Conservation (phyloP, 2,888 invertebrate species). For the Sipha maydis region DNA sequence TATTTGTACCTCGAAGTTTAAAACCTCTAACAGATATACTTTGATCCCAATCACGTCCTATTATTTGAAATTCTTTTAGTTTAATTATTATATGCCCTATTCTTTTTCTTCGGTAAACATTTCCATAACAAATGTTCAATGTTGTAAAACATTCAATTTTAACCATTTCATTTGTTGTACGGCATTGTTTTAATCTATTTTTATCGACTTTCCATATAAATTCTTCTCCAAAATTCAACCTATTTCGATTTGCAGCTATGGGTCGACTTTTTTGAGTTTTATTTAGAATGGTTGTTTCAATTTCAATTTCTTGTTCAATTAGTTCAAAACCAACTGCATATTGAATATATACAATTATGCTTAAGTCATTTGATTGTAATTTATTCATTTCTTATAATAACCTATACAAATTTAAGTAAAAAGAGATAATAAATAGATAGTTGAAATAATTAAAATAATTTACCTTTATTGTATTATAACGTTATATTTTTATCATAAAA, state of each 20-base stretch:
- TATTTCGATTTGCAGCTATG: neutral
- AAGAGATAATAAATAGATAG: neutral
- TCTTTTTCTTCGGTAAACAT: constrained; percentile 30
- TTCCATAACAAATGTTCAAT: neutral
- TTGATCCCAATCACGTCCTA: constrained; percentile 47
- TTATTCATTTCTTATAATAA: constrained; percentile 26
- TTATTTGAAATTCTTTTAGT: constrained; percentile 48
- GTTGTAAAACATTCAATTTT: constrained; percentile 45
- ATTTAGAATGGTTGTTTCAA: constrained; percentile 28
- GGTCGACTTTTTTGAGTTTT: neutral
- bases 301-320: constrained; percentile 17
- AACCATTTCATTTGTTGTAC: constrained; percentile 20
- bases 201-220: constrained; percentile 37
- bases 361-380: constrained; percentile 34
- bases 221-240: constrained; percentile 28
- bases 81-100: constrained; percentile 31
- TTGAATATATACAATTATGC: constrained; percentile 30
- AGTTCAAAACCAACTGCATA: constrained; percentile 52
- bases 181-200: constrained; percentile 18
- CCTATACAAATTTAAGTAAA: neutral
- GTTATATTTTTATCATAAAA: neutral
- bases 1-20: constrained; percentile 30
- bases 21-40: constrained; percentile 3
- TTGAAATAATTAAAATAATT: neutral
- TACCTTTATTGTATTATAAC: neutral